These are phyloP conservation scores for Fistularia tabacaria DNA, from an alignment of 2,797 vertebrate species.

Conservation along the genomic window DNA sequence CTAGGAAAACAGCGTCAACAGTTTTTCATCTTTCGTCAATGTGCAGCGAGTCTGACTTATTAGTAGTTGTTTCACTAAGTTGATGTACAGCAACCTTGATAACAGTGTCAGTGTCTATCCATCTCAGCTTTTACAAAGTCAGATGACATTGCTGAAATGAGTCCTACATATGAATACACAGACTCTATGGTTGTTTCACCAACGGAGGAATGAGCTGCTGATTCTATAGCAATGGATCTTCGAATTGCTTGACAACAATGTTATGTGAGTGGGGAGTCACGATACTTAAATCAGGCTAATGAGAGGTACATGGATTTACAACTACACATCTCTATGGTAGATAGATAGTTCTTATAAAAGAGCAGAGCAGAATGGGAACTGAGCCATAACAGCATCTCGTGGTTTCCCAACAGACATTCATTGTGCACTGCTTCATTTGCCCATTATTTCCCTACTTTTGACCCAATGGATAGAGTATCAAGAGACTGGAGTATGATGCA, in stretches of 20 bases:
- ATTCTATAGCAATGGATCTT: slow-evolving; percentile 18
- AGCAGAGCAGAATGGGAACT: slow-evolving; percentile 42
- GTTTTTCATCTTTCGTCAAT: slow-evolving; percentile 23
- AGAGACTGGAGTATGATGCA: slow-evolving; percentile 25
- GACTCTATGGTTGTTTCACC: slow-evolving; percentile 11
- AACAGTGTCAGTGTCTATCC: slow-evolving; percentile 20
- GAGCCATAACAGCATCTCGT: slow-evolving; percentile 53
- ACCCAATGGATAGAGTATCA: slow-evolving; percentile 36
- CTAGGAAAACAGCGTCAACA: slow-evolving; percentile 21
- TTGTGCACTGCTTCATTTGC: slow-evolving; percentile 46
- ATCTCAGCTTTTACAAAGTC: slow-evolving; percentile 28
- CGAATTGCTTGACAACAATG: slow-evolving; percentile 31
- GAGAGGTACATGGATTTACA: slow-evolving; percentile 72
- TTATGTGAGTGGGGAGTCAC: slow-evolving; percentile 47
- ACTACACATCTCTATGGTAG: slow-evolving; percentile 61
- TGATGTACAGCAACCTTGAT: slow-evolving; percentile 42
- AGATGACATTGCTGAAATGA: slow-evolving; percentile 15
- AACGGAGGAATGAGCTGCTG: too few species aligned
- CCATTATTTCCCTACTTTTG: slow-evolving; percentile 35
- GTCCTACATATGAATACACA: slow-evolving; percentile 18
- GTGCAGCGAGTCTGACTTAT: slow-evolving; percentile 45
- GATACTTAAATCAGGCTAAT: slow-evolving; percentile 40
- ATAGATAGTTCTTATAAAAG: slow-evolving; percentile 35
- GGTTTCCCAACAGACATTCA: slow-evolving; percentile 59
- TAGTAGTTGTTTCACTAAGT: slow-evolving; percentile 34